A percentile compares a stretch with the other conserved stretches of the same genome.
phyloP scores from a whole-genome alignment of 1,140 invertebrate species.

The Papilio aristodemus region DNA sequence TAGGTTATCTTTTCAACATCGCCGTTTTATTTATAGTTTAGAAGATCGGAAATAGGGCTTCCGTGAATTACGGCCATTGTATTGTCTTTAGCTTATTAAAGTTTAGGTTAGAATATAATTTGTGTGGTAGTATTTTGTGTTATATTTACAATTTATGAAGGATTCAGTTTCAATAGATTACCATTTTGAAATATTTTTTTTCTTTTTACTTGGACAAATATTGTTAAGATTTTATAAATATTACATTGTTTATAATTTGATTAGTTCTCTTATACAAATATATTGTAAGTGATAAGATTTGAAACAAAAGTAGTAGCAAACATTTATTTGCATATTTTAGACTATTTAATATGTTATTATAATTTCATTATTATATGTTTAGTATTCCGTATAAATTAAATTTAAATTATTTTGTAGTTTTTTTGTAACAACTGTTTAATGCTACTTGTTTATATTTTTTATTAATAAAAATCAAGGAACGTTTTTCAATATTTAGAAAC shows the following conservation, averaged over 20 bases:
- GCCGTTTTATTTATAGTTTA: constrained; percentile 13
- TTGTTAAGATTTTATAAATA: neutral
- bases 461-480: too few species aligned
- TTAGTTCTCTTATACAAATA: neutral
- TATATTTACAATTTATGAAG: neutral
- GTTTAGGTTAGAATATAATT: constrained; percentile 19
- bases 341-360: too few species aligned
- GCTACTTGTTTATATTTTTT: too few species aligned
- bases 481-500: too few species aligned
- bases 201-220: too few species aligned
- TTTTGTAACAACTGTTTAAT: too few species aligned
- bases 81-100: constrained; percentile 12
- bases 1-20: constrained; percentile 26
- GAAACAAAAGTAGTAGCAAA: neutral
- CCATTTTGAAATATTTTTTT: neutral
- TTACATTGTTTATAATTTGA: neutral
- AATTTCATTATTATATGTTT: too few species aligned
- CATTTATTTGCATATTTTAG: too few species aligned
- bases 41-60: constrained; percentile 26
- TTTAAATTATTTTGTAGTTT: neutral
- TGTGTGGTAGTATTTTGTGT: neutral
- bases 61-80: constrained; percentile 27
- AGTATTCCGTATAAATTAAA: neutral
- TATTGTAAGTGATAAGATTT: neutral
- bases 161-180: neutral